phyloP scores from a whole-genome alignment of 64 coral and sea anemone species.

The Orbicella faveolata region DNA sequence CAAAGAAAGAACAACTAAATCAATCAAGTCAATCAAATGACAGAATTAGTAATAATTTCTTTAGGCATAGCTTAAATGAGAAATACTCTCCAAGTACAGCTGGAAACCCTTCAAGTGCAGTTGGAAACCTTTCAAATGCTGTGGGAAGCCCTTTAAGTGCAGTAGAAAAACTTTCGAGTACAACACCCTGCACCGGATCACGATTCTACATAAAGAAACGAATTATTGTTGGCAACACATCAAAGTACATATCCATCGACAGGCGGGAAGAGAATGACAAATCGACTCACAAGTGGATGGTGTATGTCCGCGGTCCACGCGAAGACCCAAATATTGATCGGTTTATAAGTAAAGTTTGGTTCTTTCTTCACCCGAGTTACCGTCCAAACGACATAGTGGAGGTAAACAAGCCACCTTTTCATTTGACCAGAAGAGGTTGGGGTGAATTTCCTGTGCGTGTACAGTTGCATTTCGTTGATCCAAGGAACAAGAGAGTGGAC shows the following conservation, averaged over 20 bases:
- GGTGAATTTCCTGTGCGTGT: constrained; percentile 96
- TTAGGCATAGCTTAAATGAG: not conserved
- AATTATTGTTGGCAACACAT: constrained; percentile 96
- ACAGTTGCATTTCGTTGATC: constrained; percentile 91
- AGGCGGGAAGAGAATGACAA: constrained; percentile 88
- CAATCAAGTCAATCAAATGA: not conserved
- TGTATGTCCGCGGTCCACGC: constrained; percentile 91
- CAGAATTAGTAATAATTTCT: not conserved
- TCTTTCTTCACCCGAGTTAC: constrained; percentile 97
- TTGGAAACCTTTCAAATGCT: too few species aligned
- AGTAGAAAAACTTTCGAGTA: constrained; percentile 5
- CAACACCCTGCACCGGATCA: constrained; percentile 49
- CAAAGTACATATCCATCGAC: constrained; percentile 89
- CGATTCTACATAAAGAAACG: constrained; percentile 95
- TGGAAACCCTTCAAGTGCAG: not conserved
- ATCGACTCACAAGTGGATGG: constrained; percentile 99
- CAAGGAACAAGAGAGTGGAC: constrained; percentile 93
- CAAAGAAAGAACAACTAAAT: not conserved
- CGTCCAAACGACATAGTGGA: constrained; percentile 97
- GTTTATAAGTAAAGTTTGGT: constrained; percentile 98
- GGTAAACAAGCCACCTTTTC: constrained; percentile 95
- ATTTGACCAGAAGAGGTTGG: constrained; percentile 93
- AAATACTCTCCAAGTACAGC: not conserved
- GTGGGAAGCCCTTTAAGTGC: not conserved
- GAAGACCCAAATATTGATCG: constrained; percentile 57